Evolutionary conservation across 2,113 vertebrate genomes (phyloP).

Genomic region (Ranitomeya variabilis): DNA sequence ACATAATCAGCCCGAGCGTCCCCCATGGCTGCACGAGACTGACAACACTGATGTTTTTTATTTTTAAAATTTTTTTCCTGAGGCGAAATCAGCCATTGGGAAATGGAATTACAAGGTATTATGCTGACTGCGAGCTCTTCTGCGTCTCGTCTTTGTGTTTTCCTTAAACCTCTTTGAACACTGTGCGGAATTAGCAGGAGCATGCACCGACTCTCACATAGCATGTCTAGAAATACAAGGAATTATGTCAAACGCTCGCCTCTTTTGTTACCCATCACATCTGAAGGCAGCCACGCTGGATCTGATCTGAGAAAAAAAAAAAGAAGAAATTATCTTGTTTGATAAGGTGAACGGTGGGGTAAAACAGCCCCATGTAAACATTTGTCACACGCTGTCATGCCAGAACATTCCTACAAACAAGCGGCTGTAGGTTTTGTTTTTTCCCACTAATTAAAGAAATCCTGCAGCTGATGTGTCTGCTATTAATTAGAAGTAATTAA

Average conservation of each 20-base stretch:
- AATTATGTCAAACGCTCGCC: slow-evolving; percentile 26
- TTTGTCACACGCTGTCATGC: slow-evolving; percentile 9
- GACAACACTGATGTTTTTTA: not conserved
- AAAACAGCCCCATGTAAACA: slow-evolving; percentile 10
- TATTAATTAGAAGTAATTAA: slow-evolving; percentile 20
- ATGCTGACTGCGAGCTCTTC: slow-evolving; percentile 17
- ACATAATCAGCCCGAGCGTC: not conserved
- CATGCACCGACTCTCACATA: not conserved
- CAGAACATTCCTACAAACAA: not conserved
- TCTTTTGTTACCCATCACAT: not conserved
- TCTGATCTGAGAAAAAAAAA: slow-evolving; percentile 4
- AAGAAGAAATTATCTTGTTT: slow-evolving; percentile 10
- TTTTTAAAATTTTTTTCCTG: not conserved
- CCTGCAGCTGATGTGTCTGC: slow-evolving; percentile 2
- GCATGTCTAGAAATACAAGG: slow-evolving; percentile 25
- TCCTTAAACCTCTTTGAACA: slow-evolving; percentile 32
- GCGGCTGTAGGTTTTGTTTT: not conserved
- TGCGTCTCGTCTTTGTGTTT: slow-evolving; percentile 6
- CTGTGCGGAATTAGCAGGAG: slow-evolving; percentile 7
- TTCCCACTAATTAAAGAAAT: not conserved
- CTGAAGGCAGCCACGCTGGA: not conserved
- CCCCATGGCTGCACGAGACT: not conserved
- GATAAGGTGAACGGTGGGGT: not conserved
- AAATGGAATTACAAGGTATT: slow-evolving; percentile 41
- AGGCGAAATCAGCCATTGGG: slow-evolving; percentile 45